phyloP scores from a whole-genome alignment of 2,113 vertebrate genomes.

The Bubo bubo region DNA sequence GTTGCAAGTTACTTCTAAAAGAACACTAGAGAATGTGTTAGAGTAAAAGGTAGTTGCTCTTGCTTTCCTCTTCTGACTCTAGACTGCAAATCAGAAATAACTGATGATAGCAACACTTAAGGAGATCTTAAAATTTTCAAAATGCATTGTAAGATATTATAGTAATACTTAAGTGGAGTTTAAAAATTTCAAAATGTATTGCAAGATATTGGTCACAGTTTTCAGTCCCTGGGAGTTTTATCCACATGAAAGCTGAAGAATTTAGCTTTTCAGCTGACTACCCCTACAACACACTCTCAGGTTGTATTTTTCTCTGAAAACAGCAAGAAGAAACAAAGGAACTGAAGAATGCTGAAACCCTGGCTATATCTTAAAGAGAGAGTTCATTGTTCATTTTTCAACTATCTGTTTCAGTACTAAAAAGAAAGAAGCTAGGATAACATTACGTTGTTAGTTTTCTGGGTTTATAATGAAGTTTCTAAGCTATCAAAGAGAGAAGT shows the following conservation, averaged over 20 bases:
- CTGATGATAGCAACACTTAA: neutral
- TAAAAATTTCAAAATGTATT: neutral
- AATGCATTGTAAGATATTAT: neutral
- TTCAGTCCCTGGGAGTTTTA: neutral
- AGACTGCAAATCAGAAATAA: neutral
- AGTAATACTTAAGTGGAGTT: neutral
- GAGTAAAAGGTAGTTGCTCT: neutral
- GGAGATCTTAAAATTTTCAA: neutral
- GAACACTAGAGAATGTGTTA: neutral
- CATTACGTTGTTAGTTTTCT: neutral
- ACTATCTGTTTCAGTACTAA: neutral
- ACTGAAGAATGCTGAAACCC: neutral
- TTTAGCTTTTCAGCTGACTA: neutral
- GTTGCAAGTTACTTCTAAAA: neutral
- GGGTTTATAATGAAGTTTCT: neutral
- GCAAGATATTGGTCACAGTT: neutral
- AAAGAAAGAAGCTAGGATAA: neutral
- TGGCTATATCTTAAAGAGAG: neutral
- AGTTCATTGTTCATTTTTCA: neutral
- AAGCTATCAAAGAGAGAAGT: neutral
- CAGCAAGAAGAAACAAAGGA: constrained; percentile 3
- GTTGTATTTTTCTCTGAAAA: constrained; percentile 11
- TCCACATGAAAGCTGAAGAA: neutral
- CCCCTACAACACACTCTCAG: neutral
- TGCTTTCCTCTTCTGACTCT: neutral